These are phyloP conservation scores for Petrolisthes manimaculis DNA, from an alignment of 2,888 invertebrate genomes.

Conservation along the genomic window DNA sequence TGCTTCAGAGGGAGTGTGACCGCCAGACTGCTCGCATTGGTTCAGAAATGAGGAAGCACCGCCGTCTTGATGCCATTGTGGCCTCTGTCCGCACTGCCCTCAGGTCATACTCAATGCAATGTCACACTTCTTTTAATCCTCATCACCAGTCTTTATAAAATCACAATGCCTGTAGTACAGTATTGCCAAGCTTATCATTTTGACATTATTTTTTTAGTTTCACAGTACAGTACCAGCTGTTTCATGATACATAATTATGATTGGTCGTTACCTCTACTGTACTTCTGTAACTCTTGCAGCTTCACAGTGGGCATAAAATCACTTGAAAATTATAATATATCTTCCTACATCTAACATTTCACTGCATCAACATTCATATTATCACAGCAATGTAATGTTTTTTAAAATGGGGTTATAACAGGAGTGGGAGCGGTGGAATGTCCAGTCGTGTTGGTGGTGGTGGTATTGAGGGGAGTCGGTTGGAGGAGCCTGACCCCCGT, in stretches of 20 bases:
- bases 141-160: too few species aligned
- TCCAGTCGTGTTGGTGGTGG: conserved; percentile 5
- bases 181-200: neutral
- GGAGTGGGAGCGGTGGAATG: conserved; percentile 32
- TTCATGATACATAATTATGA: too few species aligned
- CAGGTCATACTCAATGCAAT: conserved; percentile 21
- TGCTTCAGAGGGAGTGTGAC: conserved; percentile 86
- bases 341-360: too few species aligned
- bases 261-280: too few species aligned
- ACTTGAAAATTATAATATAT: too few species aligned
- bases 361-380: too few species aligned
- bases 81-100: conserved; percentile 76
- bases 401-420: neutral
- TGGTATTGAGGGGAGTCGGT: conserved; percentile 20
- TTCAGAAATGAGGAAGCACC: conserved; percentile 79
- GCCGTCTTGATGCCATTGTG: conserved; percentile 77
- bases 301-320: too few species aligned
- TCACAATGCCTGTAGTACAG: neutral
- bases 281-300: too few species aligned
- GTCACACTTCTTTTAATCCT: too few species aligned
- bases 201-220: neutral
- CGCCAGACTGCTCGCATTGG: conserved; percentile 76
- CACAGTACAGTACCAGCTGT: too few species aligned
- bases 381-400: too few species aligned
- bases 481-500: conserved; percentile 77